Evolutionary conservation across 2,888 invertebrate species (phyloP).

Genomic region (Gerosis bhagava): DNA sequence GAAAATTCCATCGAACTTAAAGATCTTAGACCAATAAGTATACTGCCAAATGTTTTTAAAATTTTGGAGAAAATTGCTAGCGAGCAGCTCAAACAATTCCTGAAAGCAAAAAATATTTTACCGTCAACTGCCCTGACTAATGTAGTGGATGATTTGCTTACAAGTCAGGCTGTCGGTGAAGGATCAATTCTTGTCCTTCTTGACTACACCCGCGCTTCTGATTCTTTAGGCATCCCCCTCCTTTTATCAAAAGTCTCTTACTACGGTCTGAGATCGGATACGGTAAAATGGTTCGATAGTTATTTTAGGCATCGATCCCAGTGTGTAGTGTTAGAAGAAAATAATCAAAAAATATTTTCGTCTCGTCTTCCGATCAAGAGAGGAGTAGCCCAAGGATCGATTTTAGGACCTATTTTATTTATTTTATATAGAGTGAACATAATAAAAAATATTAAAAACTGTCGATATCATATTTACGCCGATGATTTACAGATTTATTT

Average conservation of each 20-base stretch:
- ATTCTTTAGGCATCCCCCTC: neutral
- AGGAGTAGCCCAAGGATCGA: neutral
- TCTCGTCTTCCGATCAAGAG: neutral
- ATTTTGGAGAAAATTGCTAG: neutral
- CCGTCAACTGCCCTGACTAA: neutral
- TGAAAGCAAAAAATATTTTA: neutral
- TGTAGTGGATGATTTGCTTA: neutral
- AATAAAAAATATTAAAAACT: neutral
- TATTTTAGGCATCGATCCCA: neutral
- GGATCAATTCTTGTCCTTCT: neutral
- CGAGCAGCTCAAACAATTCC: neutral
- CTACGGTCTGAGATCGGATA: neutral
- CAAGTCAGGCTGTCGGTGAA: neutral
- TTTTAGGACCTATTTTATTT: neutral
- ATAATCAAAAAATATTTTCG: no score
- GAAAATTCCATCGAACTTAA: neutral
- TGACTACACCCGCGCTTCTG: neutral
- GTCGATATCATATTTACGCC: no score
- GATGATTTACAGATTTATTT: no score
- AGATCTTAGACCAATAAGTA: neutral
- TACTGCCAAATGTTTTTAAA: neutral
- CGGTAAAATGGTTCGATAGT: conserved; percentile 1
- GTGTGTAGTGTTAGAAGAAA: neutral
- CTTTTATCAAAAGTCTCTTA: neutral
- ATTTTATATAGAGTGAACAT: neutral